Evolutionary conservation across 2,797 vertebrate species (phyloP).

Genomic region (Masticophis lateralis): DNA sequence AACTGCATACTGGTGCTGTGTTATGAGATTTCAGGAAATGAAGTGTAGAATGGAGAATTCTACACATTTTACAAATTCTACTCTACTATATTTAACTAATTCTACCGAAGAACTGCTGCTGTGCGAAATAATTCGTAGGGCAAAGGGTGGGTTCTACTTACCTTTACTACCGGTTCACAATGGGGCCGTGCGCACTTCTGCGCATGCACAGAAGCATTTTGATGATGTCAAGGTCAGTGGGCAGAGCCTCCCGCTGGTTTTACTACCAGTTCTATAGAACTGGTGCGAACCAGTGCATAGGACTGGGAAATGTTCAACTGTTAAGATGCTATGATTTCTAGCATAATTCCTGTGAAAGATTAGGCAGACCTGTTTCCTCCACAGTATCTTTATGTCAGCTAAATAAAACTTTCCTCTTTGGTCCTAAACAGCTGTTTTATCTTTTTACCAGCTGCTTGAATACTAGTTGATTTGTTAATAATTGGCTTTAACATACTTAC

Average conservation of each 20-base stretch:
- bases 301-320: neutral
- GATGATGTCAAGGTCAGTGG: no score
- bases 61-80: neutral
- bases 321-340: neutral
- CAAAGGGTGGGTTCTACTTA: no score
- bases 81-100: neutral
- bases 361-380: neutral
- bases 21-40: neutral
- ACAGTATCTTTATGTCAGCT: neutral
- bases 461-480: neutral
- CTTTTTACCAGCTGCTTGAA: neutral
- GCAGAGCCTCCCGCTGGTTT: no score
- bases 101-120: neutral
- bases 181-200: no score
- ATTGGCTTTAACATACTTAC: neutral
- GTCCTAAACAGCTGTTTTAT: neutral
- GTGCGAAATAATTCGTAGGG: neutral
- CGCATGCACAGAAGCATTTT: no score
- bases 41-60: neutral
- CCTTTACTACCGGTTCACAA: no score
- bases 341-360: neutral
- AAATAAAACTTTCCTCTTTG: neutral
- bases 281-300: no score
- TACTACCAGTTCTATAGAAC: no score
- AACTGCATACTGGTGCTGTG: neutral